Conservation (phyloP, 2,113 vertebrate species). For the Cacatua alba region DNA sequence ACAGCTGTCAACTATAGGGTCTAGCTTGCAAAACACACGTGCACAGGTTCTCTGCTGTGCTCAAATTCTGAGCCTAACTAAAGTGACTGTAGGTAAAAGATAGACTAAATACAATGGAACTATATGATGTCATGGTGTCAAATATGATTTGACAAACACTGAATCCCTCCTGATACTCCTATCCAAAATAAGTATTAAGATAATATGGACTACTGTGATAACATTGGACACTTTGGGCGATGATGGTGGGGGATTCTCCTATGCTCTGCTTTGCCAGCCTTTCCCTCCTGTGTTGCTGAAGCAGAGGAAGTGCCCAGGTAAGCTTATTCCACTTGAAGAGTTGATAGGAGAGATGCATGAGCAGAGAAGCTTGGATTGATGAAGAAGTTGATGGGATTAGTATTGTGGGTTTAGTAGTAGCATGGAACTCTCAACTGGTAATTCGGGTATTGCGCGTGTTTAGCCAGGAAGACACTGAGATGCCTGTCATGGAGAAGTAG, state of each 20-base stretch:
- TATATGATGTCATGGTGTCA: neutral
- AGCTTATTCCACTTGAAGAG: neutral
- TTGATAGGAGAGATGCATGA: neutral
- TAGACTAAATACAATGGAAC: neutral
- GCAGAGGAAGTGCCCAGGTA: neutral
- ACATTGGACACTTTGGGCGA: accelerated
- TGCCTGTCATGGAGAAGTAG: neutral
- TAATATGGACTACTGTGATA: neutral
- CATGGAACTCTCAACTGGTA: accelerated
- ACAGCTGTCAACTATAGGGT: neutral
- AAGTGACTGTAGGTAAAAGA: neutral
- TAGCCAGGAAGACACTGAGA: neutral
- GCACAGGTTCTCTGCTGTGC: neutral
- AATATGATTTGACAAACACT: neutral
- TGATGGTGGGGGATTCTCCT: neutral
- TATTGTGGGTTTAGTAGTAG: neutral
- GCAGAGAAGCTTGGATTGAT: no score
- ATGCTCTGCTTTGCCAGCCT: neutral
- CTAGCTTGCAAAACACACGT: neutral
- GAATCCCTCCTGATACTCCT: neutral
- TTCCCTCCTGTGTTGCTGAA: neutral
- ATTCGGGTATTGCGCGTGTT: neutral
- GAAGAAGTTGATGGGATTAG: neutral
- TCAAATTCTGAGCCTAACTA: neutral
- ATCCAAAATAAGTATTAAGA: neutral